Percentiles rank a stretch among this genome's conserved stretches.
These are phyloP conservation scores for Drosophila orena DNA, from an alignment of 1,140 invertebrate genomes.

Conservation along the genomic window DNA sequence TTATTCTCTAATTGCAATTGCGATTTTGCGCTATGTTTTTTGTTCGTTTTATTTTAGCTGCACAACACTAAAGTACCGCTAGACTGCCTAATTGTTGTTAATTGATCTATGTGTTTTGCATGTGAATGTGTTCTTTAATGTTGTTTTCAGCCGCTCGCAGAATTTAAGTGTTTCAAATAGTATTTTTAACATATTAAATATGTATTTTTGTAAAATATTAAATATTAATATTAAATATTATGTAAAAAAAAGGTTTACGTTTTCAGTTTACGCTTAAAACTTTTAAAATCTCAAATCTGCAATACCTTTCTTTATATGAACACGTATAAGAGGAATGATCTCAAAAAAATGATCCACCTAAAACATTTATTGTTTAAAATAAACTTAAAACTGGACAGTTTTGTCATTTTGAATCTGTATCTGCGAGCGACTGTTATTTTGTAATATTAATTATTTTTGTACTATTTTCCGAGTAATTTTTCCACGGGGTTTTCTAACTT, in stretches of 20 bases:
- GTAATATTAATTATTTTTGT: slow-evolving; percentile 3
- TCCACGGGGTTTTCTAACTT: slow-evolving; percentile 15
- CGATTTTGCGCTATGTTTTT: slow-evolving; percentile 25
- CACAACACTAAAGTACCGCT: slow-evolving; percentile 59
- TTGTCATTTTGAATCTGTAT: neutral
- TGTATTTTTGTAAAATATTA: too few species aligned
- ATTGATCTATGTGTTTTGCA: slow-evolving; percentile 40
- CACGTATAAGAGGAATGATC: too few species aligned
- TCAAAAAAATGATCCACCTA: too few species aligned
- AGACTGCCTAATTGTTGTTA: slow-evolving; percentile 51
- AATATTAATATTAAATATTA: too few species aligned
- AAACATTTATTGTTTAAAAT: too few species aligned
- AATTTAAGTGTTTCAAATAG: too few species aligned
- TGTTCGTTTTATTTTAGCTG: slow-evolving; percentile 27
- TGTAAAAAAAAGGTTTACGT: neutral
- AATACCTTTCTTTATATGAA: too few species aligned
- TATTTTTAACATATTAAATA: too few species aligned
- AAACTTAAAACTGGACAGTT: too few species aligned
- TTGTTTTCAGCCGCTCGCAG: slow-evolving; percentile 28
- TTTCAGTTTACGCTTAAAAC: neutral
- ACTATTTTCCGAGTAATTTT: slow-evolving; percentile 11
- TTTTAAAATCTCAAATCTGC: too few species aligned
- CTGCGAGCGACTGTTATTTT: slow-evolving; percentile 25
- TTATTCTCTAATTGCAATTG: slow-evolving; percentile 41
- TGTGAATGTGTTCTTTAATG: slow-evolving; percentile 27